Base-by-base conservation (phyloP, 2,888 invertebrate genomes). In the Caenorhabditis sp. region DNA sequence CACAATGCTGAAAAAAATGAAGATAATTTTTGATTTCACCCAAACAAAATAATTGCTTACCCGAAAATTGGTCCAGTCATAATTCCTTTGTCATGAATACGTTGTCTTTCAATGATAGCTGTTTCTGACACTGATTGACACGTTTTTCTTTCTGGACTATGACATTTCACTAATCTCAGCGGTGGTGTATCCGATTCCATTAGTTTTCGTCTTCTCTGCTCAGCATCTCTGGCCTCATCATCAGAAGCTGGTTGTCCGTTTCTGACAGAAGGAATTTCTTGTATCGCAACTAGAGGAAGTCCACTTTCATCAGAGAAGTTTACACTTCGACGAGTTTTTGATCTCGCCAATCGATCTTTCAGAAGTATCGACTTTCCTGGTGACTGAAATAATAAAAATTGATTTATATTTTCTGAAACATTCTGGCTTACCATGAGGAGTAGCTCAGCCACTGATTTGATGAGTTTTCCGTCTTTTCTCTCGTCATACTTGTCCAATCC, bases 61-160 rank as follows among this genome's bases (percentile, higher is more conserved):
- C 63, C 63, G 52, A 71, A 71, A 26, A 63, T 60, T 1, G 71
- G 56, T 20, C 60, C 67, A 27, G 59, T 31, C 54, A 63, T 27
- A 1, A 67, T 20, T 25, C 71, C 71, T 12, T 20, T 4, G 2
- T 67, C 67, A 0, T 23, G 56, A 12, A 71, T 50, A 0, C 71
- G 23, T 20, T 61, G 26, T n/a, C 59, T 57, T 31, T 71, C 71
- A n/a, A 26, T 20, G 3, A 17, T 49, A 0, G 26, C 63, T 12
- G 67, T 17, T 53, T 63, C 54, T 1, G 71, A 60, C 31, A 59
- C 12, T 4, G 7, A 12, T 36, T 17, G 54, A 1, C 27, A 20
- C 27, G 1, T n/a, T 21, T 50, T n/a, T 49, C 14, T 20, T 27
- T 59, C 0, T 57, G 49, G 20, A 10, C 27, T 60, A 14, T 10